Conservation (phyloP, 2,888 invertebrate species). For the Stramonita haemastoma region DNA sequence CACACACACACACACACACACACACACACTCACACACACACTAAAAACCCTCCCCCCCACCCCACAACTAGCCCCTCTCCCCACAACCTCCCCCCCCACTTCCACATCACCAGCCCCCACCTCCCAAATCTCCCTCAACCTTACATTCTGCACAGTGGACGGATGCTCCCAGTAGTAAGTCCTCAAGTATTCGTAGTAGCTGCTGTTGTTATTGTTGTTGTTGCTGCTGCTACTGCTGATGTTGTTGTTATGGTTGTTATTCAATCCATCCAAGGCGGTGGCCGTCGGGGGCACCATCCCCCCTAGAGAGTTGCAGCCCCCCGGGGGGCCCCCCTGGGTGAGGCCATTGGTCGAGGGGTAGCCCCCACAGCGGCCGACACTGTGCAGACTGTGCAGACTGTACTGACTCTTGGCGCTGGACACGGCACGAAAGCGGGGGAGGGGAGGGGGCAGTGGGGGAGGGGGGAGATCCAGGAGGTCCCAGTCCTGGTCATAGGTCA, state of each 20-base stretch:
- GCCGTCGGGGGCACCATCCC: background rate
- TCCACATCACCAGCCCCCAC: no score
- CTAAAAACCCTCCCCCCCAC: no score
- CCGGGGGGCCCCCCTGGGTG: background rate
- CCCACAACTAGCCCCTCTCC: no score
- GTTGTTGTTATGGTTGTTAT: conserved; percentile 21
- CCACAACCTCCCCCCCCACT: no score
- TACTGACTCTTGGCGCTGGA: conserved; percentile 22
- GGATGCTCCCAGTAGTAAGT: conserved; percentile 44
- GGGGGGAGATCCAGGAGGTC: background rate
- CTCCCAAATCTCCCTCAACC: background rate
- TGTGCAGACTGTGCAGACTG: background rate
- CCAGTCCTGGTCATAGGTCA: conserved; percentile 63
- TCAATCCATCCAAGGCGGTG: background rate
- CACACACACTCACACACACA: background rate
- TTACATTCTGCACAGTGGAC: conserved; percentile 1
- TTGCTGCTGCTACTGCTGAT: background rate
- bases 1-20: conserved; percentile 20
- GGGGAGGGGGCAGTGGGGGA: background rate
- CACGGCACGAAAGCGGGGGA: background rate
- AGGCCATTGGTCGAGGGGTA: background rate
- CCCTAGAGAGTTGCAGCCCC: background rate
- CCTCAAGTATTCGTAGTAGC: conserved; percentile 38
- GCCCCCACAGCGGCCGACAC: background rate
- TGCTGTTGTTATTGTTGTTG: background rate